These are phyloP conservation scores for Choristoneura rosaceana DNA, from an alignment of 2,888 invertebrate genomes.

Conservation along the genomic window DNA sequence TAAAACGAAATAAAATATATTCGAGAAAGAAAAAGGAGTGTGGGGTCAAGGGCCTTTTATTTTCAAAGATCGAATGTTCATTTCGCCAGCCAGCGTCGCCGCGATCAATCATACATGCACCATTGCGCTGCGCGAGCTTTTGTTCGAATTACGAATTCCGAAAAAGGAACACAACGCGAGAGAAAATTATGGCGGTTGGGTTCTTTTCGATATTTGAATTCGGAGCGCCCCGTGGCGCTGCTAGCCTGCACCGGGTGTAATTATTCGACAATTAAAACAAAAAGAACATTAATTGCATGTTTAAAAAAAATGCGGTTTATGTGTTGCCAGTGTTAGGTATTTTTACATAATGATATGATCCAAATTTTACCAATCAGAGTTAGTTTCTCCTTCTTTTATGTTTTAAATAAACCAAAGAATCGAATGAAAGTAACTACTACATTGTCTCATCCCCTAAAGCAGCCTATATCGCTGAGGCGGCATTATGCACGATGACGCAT, in stretches of 20 bases:
- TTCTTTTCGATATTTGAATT: conserved; percentile 74
- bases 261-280: conserved; percentile 76
- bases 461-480: neutral
- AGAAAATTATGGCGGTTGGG: conserved; percentile 76
- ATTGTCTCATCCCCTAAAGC: conserved; percentile 12
- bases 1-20: conserved; percentile 40
- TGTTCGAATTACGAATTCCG: conserved; percentile 82
- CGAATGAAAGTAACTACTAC: conserved; percentile 8
- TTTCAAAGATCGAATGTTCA: conserved; percentile 70
- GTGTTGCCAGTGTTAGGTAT: conserved; percentile 8
- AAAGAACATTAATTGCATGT: conserved; percentile 62
- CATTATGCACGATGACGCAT: conserved; percentile 34
- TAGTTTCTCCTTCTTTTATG: neutral
- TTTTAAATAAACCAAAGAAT: neutral
- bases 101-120: conserved; percentile 84
- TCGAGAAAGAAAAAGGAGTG: conserved; percentile 52
- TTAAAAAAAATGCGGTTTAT: conserved; percentile 38
- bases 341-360: conserved; percentile 2
- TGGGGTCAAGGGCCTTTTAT: conserved; percentile 78
- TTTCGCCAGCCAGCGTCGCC: conserved; percentile 62
- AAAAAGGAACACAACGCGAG: conserved; percentile 78
- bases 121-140: conserved; percentile 81
- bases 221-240: conserved; percentile 65
- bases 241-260: conserved; percentile 59
- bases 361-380: neutral